Percentiles rank a stretch among this genome's conserved stretches.
Conservation (phyloP, 2,888 invertebrate species). For the Polymixis flavicincta region DNA sequence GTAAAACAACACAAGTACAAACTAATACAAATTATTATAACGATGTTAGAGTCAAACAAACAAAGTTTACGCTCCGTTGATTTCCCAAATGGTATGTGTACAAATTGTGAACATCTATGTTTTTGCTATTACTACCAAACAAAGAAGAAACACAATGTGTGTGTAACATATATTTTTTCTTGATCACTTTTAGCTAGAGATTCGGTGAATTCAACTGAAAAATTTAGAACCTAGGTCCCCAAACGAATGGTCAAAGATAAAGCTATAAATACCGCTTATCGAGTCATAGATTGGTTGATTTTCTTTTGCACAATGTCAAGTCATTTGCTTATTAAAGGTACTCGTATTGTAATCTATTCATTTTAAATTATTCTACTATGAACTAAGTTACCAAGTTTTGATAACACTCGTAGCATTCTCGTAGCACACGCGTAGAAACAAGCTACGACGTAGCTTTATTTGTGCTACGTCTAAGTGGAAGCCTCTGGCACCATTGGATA, state of each 20-base stretch:
- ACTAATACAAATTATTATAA: constrained; percentile 44
- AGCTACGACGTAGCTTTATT: constrained; percentile 31
- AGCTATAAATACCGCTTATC: neutral
- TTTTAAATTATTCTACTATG: neutral
- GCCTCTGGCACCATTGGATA: neutral
- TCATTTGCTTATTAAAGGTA: too few species aligned
- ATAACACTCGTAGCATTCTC: neutral
- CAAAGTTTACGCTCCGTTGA: constrained; percentile 38
- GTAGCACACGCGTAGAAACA: constrained; percentile 23
- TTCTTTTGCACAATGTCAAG: neutral
- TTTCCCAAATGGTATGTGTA: constrained; percentile 54
- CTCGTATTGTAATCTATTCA: neutral
- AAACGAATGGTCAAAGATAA: neutral
- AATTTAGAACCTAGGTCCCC: neutral
- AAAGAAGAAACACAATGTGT: neutral
- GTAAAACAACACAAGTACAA: constrained; percentile 23
- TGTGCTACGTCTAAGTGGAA: neutral
- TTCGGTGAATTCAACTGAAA: neutral
- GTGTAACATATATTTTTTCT: neutral
- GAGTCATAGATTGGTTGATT: too few species aligned
- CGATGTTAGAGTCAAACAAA: constrained; percentile 33
- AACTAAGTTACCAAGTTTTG: neutral
- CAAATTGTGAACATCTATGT: constrained; percentile 25
- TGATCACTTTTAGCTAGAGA: neutral
- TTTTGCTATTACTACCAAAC: constrained; percentile 13